A percentile compares a stretch with the other conserved stretches of the same genome.
Evolutionary conservation across 1,140 invertebrate species (phyloP).

Genomic region (Dufourea novaeangliae): DNA sequence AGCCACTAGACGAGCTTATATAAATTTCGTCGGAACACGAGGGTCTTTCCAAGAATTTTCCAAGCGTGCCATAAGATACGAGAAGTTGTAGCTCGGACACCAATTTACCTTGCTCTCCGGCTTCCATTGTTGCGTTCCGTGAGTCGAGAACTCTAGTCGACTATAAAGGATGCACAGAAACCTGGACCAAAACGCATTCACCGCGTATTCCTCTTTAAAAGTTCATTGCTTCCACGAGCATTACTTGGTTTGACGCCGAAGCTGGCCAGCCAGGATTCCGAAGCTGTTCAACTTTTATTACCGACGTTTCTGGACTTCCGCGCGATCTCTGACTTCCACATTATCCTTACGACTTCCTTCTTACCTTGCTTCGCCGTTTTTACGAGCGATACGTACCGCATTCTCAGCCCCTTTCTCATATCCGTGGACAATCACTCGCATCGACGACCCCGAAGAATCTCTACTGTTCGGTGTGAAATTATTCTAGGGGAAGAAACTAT

Average conservation of each 20-base stretch:
- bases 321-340: neutral
- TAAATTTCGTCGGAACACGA: neutral
- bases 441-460: too few relatives aligned
- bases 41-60: too few relatives aligned
- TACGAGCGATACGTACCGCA: neutral
- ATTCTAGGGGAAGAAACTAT: neutral
- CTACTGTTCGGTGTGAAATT: neutral
- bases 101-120: too few relatives aligned
- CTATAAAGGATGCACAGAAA: too few relatives aligned
- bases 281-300: neutral
- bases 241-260: neutral
- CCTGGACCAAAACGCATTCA: neutral
- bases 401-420: neutral
- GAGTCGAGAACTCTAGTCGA: neutral
- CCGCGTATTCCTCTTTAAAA: neutral
- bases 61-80: too few relatives aligned
- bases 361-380: neutral
- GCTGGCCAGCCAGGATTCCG: neutral
- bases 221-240: neutral
- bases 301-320: neutral
- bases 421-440: too few relatives aligned
- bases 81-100: neutral
- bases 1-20: neutral
- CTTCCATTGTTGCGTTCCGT: too few relatives aligned
- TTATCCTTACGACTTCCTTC: neutral